Conservation (phyloP, 2,888 invertebrate species). For the Melanostoma mellinum region DNA sequence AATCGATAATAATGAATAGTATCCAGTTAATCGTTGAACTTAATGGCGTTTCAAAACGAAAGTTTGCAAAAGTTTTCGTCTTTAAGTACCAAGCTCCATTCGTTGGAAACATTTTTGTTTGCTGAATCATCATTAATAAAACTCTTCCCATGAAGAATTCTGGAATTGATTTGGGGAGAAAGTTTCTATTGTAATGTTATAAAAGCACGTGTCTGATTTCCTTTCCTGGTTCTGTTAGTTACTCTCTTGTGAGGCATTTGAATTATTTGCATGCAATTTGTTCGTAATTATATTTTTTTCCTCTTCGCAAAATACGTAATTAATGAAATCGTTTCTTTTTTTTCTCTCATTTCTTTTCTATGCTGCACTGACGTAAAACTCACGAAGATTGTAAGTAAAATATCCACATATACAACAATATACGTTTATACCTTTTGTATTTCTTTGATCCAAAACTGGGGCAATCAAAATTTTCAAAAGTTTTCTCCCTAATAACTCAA, state of each 20-base stretch:
- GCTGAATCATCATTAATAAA: slow-evolving; percentile 29
- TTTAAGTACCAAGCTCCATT: slow-evolving; percentile 2
- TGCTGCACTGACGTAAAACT: slow-evolving; percentile 35
- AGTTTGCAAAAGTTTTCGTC: slow-evolving; percentile 12
- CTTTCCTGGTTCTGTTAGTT: slow-evolving; percentile 7
- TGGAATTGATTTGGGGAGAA: slow-evolving; percentile 50
- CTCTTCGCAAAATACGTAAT: slow-evolving; percentile 24
- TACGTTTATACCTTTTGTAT: too few relatives aligned
- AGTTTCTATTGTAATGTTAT: slow-evolving; percentile 20
- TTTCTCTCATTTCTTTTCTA: slow-evolving; percentile 46
- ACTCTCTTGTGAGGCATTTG: slow-evolving; percentile 17
- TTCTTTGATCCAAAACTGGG: too few relatives aligned
- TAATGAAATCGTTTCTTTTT: slow-evolving; percentile 44
- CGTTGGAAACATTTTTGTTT: slow-evolving; percentile 37
- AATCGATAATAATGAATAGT: slow-evolving; percentile 48
- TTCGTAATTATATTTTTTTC: slow-evolving; percentile 6
- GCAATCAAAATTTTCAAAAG: too few relatives aligned
- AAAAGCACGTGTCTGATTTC: slow-evolving; percentile 35
- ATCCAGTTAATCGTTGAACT: slow-evolving; percentile 22
- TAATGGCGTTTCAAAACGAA: background rate
- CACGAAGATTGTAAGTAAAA: slow-evolving; percentile 66
- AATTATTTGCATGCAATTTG: slow-evolving; percentile 48
- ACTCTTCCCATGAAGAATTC: slow-evolving; percentile 7
- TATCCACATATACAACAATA: too few relatives aligned
- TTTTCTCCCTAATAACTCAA: too few relatives aligned